These are phyloP conservation scores for Clarias magur DNA, from an alignment of 2,113 vertebrate genomes.

Conservation along the genomic window DNA sequence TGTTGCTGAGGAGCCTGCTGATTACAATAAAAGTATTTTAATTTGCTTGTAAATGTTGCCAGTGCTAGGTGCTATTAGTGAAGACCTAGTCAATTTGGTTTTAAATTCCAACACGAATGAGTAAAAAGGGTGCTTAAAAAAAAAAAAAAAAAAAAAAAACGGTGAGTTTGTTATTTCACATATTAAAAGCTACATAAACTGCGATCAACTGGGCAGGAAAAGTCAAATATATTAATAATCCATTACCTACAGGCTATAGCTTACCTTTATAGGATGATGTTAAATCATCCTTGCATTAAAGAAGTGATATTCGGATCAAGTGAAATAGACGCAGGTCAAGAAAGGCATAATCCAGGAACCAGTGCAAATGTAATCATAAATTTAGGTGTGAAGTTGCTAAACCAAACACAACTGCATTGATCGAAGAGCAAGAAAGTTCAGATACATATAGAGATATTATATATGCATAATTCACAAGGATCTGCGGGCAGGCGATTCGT, in stretches of 20 bases:
- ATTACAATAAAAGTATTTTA: constrained; percentile 23
- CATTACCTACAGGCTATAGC: not conserved
- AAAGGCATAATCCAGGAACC: not conserved
- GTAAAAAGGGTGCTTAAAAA: not conserved
- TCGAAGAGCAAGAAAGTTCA: too few relatives aligned
- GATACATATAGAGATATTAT: too few relatives aligned
- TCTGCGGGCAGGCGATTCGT: too few relatives aligned
- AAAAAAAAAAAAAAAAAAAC: not conserved
- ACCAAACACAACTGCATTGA: too few relatives aligned
- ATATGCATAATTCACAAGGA: too few relatives aligned
- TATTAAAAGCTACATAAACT: constrained; percentile 17
- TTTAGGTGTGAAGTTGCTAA: not conserved
- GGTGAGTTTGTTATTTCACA: constrained; percentile 1
- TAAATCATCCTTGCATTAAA: constrained; percentile 9
- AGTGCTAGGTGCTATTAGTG: not conserved
- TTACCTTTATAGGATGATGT: not conserved
- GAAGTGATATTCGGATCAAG: not conserved
- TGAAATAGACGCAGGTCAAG: not conserved
- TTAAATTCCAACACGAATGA: not conserved
- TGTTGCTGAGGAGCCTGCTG: constrained; percentile 8
- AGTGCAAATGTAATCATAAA: not conserved
- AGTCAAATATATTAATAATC: constrained; percentile 6
- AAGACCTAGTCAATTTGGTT: not conserved
- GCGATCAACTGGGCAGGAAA: not conserved
- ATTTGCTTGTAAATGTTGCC: not conserved